Conservation (phyloP, 64 coral and sea anemone species). For the Stylophora pistillata region DNA sequence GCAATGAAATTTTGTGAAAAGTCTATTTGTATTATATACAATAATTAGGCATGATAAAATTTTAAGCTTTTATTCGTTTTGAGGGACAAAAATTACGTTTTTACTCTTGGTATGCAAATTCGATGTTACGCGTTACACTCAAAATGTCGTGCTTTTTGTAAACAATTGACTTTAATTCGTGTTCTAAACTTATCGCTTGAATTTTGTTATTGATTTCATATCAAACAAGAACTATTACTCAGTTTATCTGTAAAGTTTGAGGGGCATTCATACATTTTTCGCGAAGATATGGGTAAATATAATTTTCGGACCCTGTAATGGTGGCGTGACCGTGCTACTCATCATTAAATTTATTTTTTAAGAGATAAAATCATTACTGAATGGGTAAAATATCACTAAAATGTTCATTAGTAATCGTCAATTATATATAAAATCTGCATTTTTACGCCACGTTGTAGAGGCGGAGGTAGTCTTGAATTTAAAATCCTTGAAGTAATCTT, state of each 20-base stretch:
- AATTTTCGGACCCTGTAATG: too few species aligned
- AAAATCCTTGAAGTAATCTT: too few species aligned
- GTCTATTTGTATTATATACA: conserved; percentile 2
- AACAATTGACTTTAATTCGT: conserved; percentile 9
- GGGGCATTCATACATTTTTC: background rate
- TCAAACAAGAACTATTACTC: conserved; percentile 20
- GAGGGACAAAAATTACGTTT: conserved; percentile 30
- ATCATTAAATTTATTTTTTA: too few species aligned
- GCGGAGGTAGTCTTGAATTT: too few species aligned
- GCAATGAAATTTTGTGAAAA: background rate
- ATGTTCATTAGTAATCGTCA: too few species aligned
- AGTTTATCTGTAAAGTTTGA: conserved; percentile 25
- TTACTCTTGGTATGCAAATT: conserved; percentile 42
- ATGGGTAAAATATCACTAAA: too few species aligned
- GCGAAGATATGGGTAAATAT: conserved; percentile 44
- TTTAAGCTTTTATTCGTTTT: conserved; percentile 7
- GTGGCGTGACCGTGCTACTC: too few species aligned
- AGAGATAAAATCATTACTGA: too few species aligned
- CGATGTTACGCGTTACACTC: conserved; percentile 54
- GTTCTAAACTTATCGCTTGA: background rate
- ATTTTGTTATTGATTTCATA: conserved; percentile 6
- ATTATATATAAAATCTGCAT: too few species aligned
- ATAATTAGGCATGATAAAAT: conserved; percentile 25
- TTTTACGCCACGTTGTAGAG: too few species aligned
- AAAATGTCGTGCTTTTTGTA: conserved; percentile 8